These are phyloP conservation scores for Semicossyphus pulcher DNA, from an alignment of 2,113 vertebrate species.

Conservation along the genomic window DNA sequence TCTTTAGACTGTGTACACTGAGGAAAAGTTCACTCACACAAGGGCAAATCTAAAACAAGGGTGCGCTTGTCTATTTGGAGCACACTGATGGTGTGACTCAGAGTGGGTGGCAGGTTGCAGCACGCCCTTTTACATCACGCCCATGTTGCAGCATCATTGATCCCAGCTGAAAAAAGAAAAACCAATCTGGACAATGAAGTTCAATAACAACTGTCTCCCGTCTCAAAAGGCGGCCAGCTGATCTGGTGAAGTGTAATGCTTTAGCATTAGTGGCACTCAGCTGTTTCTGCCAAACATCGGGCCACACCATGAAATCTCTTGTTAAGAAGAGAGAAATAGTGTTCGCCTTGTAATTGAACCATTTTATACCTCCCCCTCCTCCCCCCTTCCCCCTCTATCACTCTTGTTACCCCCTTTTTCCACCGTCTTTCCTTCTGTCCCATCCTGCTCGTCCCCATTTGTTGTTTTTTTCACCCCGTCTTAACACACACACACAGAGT, in stretches of 20 bases:
- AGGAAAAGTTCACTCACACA: background rate
- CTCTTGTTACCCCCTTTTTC: conserved; percentile 67
- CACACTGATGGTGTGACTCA: conserved; percentile 78
- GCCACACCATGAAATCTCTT: conserved; percentile 99
- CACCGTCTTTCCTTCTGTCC: conserved; percentile 68
- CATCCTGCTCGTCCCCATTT: conserved; percentile 64
- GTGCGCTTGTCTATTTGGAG: conserved; percentile 57
- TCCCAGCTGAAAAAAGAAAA: conserved; percentile 92
- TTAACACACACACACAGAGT: conserved; percentile 29
- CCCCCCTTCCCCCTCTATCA: conserved; percentile 60
- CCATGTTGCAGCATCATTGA: conserved; percentile 95
- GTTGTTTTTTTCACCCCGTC: conserved; percentile 57
- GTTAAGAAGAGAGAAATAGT: conserved; percentile 99
- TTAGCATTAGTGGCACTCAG: conserved; percentile 96
- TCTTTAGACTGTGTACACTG: background rate
- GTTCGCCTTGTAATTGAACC: conserved; percentile 99
- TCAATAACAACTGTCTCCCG: conserved; percentile 94
- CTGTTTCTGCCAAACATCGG: conserved; percentile 94
- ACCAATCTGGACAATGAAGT: conserved; percentile 95
- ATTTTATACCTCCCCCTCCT: conserved; percentile 89
- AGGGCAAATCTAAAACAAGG: conserved; percentile 18
- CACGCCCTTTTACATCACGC: conserved; percentile 89
- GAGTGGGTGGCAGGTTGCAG: conserved; percentile 87
- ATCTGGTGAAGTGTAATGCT: conserved; percentile 91
- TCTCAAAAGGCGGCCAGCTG: conserved; percentile 87